Percentiles rank a stretch among this genome's conserved stretches.
Evolutionary conservation across 2,888 invertebrate species (phyloP).

Genomic region (Apoda limacodes): DNA sequence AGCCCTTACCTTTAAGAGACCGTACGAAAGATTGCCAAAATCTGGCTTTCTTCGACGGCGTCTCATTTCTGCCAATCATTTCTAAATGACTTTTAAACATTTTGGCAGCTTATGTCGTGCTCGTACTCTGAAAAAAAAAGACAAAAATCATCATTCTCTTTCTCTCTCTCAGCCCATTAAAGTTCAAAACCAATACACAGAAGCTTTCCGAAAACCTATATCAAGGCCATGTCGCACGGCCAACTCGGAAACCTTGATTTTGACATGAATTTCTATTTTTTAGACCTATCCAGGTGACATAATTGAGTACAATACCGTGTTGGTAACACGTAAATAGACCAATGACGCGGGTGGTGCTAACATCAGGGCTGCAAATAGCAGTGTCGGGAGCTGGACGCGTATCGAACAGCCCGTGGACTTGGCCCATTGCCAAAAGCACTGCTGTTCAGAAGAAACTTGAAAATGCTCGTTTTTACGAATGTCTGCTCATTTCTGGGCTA

Average conservation of each 20-base stretch:
- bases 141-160: too few relatives aligned
- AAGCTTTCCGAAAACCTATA: conserved; percentile 10
- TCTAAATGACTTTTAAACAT: conserved; percentile 94
- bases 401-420: conserved; percentile 52
- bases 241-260: conserved; percentile 48
- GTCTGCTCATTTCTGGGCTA: conserved; percentile 52
- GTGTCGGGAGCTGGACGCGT: conserved; percentile 45
- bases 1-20: conserved; percentile 88
- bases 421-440: conserved; percentile 44
- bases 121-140: conserved; percentile 80
- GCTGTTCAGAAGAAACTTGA: conserved; percentile 47
- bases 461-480: conserved; percentile 60
- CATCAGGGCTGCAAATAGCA: conserved; percentile 56
- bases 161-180: too few relatives aligned
- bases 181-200: too few relatives aligned
- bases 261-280: conserved; percentile 22
- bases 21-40: conserved; percentile 95
- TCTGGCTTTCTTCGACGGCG: conserved; percentile 91
- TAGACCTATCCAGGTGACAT: conserved; percentile 51
- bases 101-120: conserved; percentile 78
- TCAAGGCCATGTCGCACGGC: neutral
- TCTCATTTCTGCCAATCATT: conserved; percentile 94
- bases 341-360: conserved; percentile 55
- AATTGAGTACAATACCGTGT: conserved; percentile 51
- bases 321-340: conserved; percentile 58